Evolutionary conservation across 2,113 vertebrate genomes (phyloP).

Genomic region (Eonycteris spelaea): DNA sequence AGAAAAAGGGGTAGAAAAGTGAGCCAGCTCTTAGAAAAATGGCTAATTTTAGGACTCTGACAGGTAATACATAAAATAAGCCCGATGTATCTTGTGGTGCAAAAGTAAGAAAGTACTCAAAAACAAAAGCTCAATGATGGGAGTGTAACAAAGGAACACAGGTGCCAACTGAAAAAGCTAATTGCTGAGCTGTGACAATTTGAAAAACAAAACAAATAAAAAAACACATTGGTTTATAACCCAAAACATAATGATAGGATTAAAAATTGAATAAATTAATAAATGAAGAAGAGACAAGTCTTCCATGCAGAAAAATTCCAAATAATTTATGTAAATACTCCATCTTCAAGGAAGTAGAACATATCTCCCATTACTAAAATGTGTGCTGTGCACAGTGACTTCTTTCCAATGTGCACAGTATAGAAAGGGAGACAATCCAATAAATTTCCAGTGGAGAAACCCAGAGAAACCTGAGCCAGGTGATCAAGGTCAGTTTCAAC

Average conservation of each 20-base stretch:
- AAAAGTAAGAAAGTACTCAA: not conserved
- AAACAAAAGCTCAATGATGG: not conserved
- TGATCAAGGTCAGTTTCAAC: not conserved
- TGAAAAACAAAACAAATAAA: not conserved
- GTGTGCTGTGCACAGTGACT: not conserved
- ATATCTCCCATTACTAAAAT: not conserved
- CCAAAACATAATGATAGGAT: not conserved
- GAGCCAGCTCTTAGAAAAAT: not conserved
- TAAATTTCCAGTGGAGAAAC: not conserved
- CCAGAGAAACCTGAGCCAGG: not conserved
- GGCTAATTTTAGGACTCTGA: not conserved
- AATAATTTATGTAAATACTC: not conserved
- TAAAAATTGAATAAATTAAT: not conserved
- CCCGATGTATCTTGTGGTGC: too few species aligned
- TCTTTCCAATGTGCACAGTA: not conserved
- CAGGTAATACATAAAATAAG: not conserved
- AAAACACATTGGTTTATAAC: not conserved
- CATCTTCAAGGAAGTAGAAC: not conserved
- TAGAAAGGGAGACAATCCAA: not conserved
- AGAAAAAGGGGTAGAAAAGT: not conserved
- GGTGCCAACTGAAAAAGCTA: not conserved
- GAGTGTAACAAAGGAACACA: not conserved
- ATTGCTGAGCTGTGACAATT: not conserved
- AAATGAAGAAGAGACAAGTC: not conserved
- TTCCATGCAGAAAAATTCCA: not conserved